Conservation (phyloP, 2,113 vertebrate genomes). For the Brachypteracias leptosomus region DNA sequence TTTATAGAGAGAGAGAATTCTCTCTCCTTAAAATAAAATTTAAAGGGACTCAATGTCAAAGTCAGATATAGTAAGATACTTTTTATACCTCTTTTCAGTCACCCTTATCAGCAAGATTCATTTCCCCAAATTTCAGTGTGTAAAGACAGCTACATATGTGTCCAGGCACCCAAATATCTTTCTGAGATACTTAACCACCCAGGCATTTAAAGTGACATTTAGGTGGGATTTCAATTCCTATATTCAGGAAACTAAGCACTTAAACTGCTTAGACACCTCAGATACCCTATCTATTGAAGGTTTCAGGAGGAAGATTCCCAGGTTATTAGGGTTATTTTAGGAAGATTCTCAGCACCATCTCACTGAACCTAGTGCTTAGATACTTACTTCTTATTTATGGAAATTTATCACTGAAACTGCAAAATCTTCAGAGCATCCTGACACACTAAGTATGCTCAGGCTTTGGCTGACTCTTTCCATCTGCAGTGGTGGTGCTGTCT, state of each 20-base stretch:
- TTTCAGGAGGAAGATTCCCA: not conserved
- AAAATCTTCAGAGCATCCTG: not conserved
- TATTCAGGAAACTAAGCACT: not conserved
- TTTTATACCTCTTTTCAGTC: not conserved
- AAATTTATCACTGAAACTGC: not conserved
- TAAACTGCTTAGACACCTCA: not conserved
- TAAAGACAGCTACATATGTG: not conserved
- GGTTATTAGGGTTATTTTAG: not conserved
- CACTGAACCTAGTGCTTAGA: not conserved
- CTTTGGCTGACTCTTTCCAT: not conserved
- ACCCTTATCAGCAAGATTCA: not conserved
- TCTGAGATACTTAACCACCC: not conserved
- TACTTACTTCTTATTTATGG: not conserved
- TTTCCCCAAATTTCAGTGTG: not conserved
- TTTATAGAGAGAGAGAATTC: not conserved
- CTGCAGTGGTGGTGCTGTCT: no score
- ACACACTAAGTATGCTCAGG: not conserved
- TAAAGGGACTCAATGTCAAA: not conserved
- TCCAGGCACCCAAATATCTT: not conserved
- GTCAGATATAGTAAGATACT: not conserved
- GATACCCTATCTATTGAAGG: not conserved
- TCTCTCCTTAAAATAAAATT: not conserved
- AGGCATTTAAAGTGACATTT: not conserved
- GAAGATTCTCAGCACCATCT: not conserved
- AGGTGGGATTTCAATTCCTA: not conserved